These are phyloP conservation scores for Neoniphon sammara DNA, from an alignment of 2,797 vertebrate species.

Conservation along the genomic window DNA sequence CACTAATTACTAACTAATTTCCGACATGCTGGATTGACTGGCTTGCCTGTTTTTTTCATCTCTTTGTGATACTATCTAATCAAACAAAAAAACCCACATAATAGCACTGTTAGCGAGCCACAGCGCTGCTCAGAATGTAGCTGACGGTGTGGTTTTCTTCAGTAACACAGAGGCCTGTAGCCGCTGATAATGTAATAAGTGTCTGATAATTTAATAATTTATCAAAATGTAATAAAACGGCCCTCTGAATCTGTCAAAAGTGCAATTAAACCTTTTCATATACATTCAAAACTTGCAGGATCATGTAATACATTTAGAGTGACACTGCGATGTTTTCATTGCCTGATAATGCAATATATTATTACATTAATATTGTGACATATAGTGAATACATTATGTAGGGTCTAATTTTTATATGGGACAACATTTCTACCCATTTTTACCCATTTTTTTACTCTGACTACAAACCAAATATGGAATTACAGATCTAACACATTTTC, in stretches of 20 bases:
- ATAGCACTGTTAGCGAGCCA: neutral
- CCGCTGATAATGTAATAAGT: too few species aligned
- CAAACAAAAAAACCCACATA: neutral
- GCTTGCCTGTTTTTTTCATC: slow-evolving; percentile 52
- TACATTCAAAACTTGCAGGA: neutral
- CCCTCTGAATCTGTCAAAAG: neutral
- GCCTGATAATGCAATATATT: neutral
- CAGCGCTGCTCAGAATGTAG: neutral
- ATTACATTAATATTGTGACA: neutral
- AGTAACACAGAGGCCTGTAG: neutral
- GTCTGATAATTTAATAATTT: too few species aligned
- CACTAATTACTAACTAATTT: slow-evolving; percentile 63
- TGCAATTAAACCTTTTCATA: neutral
- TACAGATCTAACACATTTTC: too few species aligned
- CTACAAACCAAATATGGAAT: too few species aligned
- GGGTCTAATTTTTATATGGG: too few species aligned
- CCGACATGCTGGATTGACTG: slow-evolving; percentile 47
- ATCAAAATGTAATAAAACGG: too few species aligned
- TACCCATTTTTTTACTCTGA: too few species aligned
- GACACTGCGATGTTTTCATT: neutral
- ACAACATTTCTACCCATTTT: too few species aligned
- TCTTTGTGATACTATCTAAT: slow-evolving; percentile 27
- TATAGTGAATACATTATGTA: too few species aligned
- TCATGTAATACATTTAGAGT: neutral
- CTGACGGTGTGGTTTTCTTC: neutral